Percentiles rank a stretch among this genome's conserved stretches.
phyloP scores from a whole-genome alignment of 1,140 invertebrate genomes.

The Zophobas atratus region DNA sequence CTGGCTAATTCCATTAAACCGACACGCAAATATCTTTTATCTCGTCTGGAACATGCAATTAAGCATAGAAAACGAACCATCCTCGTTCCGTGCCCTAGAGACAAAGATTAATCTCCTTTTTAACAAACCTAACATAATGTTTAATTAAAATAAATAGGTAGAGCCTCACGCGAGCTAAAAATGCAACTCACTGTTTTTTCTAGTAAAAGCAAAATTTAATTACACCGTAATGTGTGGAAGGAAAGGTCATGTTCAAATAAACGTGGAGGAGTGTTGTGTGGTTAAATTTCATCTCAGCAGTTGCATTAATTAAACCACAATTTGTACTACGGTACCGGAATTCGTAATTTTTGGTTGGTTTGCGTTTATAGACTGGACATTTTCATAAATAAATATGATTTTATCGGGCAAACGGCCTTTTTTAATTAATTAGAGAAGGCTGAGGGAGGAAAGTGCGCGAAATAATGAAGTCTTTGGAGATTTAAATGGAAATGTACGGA shows the following conservation, averaged over 20 bases:
- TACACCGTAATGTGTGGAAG: conserved; percentile 20
- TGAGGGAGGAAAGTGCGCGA: background rate
- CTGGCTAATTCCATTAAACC: conserved; percentile 14
- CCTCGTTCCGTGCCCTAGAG: conserved; percentile 12
- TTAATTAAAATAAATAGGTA: conserved; percentile 40
- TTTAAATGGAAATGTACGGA: background rate
- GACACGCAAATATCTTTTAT: conserved; percentile 22
- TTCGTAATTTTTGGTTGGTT: conserved; percentile 22
- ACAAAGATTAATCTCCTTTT: conserved; percentile 38
- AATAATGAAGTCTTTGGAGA: background rate
- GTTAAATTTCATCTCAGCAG: conserved; percentile 37
- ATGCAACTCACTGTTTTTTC: conserved; percentile 29
- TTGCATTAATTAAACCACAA: conserved; percentile 42
- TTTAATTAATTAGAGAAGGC: background rate
- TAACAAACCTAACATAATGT: conserved; percentile 35
- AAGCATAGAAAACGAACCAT: conserved; percentile 11
- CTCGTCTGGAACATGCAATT: conserved; percentile 30
- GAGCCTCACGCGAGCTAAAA: conserved; percentile 20
- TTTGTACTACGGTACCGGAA: conserved; percentile 23
- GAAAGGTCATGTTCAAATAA: conserved; percentile 33
- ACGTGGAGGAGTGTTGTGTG: conserved; percentile 29
- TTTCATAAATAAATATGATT: conserved; percentile 28
- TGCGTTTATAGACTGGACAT: conserved; percentile 8
- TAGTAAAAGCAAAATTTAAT: conserved; percentile 31
- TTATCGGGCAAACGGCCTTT: background rate